Evolutionary conservation across 2,113 vertebrate genomes (phyloP), one percentile per base, ranked within the genome.

Genomic region (Boleophthalmus pectinirostris): DNA sequence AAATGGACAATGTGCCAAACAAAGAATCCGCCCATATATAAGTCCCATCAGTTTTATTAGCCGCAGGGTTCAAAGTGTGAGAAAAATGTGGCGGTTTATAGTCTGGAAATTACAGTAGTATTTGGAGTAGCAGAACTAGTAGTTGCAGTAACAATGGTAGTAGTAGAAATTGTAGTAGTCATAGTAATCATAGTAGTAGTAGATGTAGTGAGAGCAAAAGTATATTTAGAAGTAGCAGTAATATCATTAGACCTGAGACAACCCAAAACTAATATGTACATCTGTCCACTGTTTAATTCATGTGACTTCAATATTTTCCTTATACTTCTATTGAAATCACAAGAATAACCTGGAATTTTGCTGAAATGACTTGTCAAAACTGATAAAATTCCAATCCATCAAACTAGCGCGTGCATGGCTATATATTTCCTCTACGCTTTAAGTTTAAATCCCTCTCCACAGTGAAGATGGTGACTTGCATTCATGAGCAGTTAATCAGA

Each of bases 401-500:
- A 58, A 25, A 25, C 56, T 15, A 3, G 23, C 6, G 4, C 23
- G 25, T 24, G 13, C 56, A 58, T 58, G 24, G 5, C 14, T 25
- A 21, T 54, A 11, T 54, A 21, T 58, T 25, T 24, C 23, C 23
- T 25, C 21, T 25, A 58, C 3, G 6, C 23, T 25, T 15, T 5
- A 15, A 23, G 24, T 25, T 15, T 58, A 24, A 25, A 58, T 58
- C 56, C 14, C 24, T 25, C 23, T 58, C 5, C 23, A 58, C 23
- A 7, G 56, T 21, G 0, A 63, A 66, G 53, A 71, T 70, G 43
- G 24, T 38, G 21, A 70, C 60, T 63, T 70, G 77, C 5, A 7
- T 47, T 69, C 53, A 58, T 35, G 70, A 58, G 70, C 68, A 75
- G 69, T 81, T 85, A 86, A 90, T 88, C 80, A 87, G 56, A 80